Conservation (phyloP, 2,797 vertebrate species). For the Ptychadena robeensis region DNA sequence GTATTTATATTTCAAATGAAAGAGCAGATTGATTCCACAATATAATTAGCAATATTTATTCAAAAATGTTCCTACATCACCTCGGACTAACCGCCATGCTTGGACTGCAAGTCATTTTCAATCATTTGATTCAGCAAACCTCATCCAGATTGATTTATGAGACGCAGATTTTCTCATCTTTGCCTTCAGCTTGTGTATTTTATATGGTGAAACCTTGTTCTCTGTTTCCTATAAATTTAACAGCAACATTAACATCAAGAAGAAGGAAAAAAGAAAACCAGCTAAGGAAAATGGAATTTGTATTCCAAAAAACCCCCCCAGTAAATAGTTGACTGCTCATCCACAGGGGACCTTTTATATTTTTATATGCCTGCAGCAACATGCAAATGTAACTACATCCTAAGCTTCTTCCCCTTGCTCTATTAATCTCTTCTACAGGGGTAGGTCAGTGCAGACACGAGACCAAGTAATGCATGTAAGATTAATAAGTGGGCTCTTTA, state of each 20-base stretch:
- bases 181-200: conserved; percentile 19
- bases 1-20: background rate
- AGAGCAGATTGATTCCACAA: background rate
- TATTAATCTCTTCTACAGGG: conserved; percentile 50
- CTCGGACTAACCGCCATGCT: background rate
- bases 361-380: conserved; percentile 51
- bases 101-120: background rate
- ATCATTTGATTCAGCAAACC: conserved; percentile 2
- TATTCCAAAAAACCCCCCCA: conserved; percentile 9
- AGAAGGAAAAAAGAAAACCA: background rate
- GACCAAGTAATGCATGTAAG: conserved; percentile 35
- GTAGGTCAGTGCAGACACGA: conserved; percentile 33
- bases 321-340: conserved; percentile 45
- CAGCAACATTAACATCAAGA: conserved; percentile 22
- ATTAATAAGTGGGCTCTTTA: conserved; percentile 32
- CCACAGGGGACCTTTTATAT: conserved; percentile 55
- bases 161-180: conserved; percentile 11
- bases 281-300: conserved; percentile 38
- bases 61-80: background rate
- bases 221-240: conserved; percentile 31
- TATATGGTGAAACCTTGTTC: conserved; percentile 21
- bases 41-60: background rate
- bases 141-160: conserved; percentile 23
- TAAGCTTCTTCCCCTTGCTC: conserved; percentile 47
- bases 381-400: conserved; percentile 51